Evolutionary conservation across 2,113 vertebrate species (phyloP).

Genomic region (Percopsis transmontana): DNA sequence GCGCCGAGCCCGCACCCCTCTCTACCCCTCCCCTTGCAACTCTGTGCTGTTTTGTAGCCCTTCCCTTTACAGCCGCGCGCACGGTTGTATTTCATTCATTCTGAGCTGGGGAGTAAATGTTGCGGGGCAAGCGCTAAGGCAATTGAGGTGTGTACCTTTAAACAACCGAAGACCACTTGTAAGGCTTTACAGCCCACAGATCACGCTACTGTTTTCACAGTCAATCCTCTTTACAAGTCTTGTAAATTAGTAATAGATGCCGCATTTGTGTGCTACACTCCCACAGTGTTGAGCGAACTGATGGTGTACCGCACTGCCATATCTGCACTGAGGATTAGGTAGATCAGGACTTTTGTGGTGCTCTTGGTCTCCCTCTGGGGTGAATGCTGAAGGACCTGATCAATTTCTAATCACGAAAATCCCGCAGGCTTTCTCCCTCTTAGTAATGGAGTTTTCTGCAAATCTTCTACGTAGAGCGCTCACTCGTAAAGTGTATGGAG

Average conservation of each 20-base stretch:
- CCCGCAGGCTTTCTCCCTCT: constrained; percentile 34
- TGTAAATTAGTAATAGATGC: neutral
- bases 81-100: too few species aligned
- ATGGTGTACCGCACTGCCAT: constrained; percentile 54
- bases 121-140: too few species aligned
- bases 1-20: too few species aligned
- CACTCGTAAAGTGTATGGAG: constrained; percentile 27
- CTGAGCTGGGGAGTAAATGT: too few species aligned
- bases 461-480: constrained; percentile 34
- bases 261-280: neutral
- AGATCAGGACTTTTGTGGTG: constrained; percentile 72
- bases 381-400: constrained; percentile 65
- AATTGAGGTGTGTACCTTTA: too few species aligned
- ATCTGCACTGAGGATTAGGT: constrained; percentile 61
- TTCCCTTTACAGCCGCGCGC: too few species aligned
- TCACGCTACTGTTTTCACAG: neutral
- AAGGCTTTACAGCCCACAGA: too few species aligned
- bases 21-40: too few species aligned
- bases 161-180: too few species aligned
- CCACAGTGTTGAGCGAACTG: neutral
- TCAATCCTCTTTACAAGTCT: constrained; percentile 55
- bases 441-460: constrained; percentile 41
- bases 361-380: constrained; percentile 61
- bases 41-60: too few species aligned
- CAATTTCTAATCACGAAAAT: constrained; percentile 67